phyloP scores from a whole-genome alignment of 2,797 vertebrate genomes.

The Phrynocephalus guinanensis region DNA sequence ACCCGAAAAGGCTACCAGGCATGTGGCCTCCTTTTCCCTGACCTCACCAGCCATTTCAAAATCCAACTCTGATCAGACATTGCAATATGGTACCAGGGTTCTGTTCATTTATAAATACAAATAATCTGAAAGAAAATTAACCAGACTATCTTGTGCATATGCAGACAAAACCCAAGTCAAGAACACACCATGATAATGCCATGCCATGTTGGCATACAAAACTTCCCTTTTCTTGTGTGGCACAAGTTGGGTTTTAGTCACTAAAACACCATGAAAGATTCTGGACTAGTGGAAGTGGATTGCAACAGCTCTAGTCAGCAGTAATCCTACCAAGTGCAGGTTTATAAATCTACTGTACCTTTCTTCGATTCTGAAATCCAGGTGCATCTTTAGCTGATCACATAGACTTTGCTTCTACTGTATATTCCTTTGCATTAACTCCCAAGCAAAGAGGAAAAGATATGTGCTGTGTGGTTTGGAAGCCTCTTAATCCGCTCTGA shows the following conservation, averaged over 20 bases:
- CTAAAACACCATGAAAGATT: background rate
- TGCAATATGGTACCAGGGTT: background rate
- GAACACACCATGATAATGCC: background rate
- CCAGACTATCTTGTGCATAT: background rate
- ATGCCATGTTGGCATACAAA: background rate
- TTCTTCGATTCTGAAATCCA: conserved; percentile 1
- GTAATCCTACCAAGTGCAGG: background rate
- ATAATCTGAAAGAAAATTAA: background rate
- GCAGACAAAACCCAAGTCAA: background rate
- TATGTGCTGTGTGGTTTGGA: no score
- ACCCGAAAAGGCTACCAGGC: background rate
- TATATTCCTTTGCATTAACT: no score
- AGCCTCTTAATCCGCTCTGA: no score
- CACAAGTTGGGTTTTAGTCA: background rate
- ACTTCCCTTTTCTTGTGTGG: background rate
- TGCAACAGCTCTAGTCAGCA: background rate
- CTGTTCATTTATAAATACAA: background rate
- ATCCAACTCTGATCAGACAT: background rate
- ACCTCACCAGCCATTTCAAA: background rate
- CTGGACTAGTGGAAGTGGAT: no score
- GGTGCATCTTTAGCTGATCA: background rate
- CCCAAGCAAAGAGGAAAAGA: no score
- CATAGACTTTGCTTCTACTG: no score
- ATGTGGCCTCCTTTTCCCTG: background rate
- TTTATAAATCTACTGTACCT: background rate